Evolutionary conservation across 2,113 vertebrate species (phyloP), one percentile per base, ranked within the genome.

Genomic region (Campylorhamphus procurvoides): DNA sequence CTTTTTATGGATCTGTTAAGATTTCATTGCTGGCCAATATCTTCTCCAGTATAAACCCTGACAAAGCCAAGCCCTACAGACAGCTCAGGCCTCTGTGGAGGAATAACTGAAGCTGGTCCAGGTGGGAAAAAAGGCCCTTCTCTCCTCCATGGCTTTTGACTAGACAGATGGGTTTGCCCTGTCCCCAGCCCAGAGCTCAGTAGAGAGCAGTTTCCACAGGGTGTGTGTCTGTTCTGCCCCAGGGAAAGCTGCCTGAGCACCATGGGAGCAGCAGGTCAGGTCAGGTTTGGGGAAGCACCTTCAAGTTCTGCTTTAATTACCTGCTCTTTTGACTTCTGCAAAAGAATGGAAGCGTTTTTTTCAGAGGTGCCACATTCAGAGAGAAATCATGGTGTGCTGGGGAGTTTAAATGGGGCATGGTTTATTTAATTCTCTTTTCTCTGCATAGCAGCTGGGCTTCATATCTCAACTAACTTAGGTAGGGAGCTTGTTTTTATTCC

Each of bases 381-480:
- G 39, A 80, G 63, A 91, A 80, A 77, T 80, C 39, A 27, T 3
- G 0, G 29, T 35, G 14, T 62, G 55, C 78, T 47, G 27, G 46
- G 18, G 63, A 82, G 42, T 63, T 87, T 77, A 83, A 90, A 47
- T 47, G 50, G 8, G 35, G 16, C 14, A 66, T 29, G 18, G 20
- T 17, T 92, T 93, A 49, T 89, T 89, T 78, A 63, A 58, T 89
- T 82, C 42, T 75, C 66, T 76, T 56, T 89, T 82, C 35, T 60
- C 64, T 1, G 1, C 18, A 17, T 18, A 60, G 50, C 28, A 91
- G 46, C 78, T 76, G 63, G 71, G 20, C 50, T 94, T 87, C 31
- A 20, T 83, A 59, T 90, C 87, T 33, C 67, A 67, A 17, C 58
- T 90, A 87, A 94, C 96, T 93, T 93, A 89, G 66, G 37, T 53